Conservation (phyloP, 30 jellyfish, hydroid and myxozoan genomes). For the Aurelia sp. region DNA sequence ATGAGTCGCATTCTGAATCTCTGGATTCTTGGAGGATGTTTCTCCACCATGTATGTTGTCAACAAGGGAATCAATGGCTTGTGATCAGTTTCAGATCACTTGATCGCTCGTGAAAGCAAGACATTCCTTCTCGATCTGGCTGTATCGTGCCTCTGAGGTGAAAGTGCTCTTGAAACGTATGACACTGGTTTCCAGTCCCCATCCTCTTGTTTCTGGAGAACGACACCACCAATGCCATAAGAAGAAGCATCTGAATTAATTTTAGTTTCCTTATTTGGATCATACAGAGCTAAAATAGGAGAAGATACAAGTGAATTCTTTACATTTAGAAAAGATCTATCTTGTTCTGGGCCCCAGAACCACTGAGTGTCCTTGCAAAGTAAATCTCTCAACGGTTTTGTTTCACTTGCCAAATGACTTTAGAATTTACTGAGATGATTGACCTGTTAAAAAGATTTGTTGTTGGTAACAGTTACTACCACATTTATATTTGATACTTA, state of each 20-base stretch:
- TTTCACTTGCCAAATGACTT: constrained; percentile 46
- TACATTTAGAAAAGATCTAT: constrained; percentile 5
- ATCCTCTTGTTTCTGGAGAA: constrained; percentile 59
- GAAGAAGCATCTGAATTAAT: constrained; percentile 1
- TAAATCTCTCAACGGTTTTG: constrained; percentile 35
- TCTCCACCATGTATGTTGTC: too few relatives aligned
- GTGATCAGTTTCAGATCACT: not conserved
- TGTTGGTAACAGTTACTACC: too few relatives aligned
- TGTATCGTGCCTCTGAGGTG: constrained; percentile 62
- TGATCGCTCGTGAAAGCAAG: constrained; percentile 29
- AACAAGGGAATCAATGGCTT: too few relatives aligned
- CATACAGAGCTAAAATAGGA: constrained; percentile 63
- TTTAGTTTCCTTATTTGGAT: constrained; percentile 16
- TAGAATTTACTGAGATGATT: constrained; percentile 5
- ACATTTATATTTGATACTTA: too few relatives aligned
- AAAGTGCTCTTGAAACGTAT: constrained; percentile 47
- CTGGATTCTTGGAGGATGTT: not conserved
- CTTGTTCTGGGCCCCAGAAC: not conserved
- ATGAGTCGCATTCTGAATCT: constrained; percentile 53
- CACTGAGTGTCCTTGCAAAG: constrained; percentile 20
- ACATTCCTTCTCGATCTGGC: not conserved
- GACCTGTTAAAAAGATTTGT: too few relatives aligned
- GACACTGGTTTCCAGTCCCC: constrained; percentile 27
- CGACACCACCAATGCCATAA: constrained; percentile 29
- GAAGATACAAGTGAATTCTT: constrained; percentile 50